A percentile compares a stretch with the other conserved stretches of the same genome.
phyloP scores from a whole-genome alignment of 2,888 invertebrate species.

The Tachina lurida region DNA sequence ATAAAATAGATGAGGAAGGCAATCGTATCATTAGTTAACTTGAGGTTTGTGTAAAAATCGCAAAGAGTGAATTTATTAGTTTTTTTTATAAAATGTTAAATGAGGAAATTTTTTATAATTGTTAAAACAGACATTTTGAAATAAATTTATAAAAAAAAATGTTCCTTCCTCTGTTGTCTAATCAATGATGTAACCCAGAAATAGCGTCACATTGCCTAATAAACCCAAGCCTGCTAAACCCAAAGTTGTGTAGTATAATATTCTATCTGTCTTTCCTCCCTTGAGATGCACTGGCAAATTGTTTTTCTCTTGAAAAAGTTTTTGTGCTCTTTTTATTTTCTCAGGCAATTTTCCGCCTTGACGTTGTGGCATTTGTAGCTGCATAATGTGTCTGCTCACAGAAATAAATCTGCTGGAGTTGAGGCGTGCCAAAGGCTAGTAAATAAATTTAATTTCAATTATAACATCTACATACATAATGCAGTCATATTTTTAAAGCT shows the following conservation, averaged over 20 bases:
- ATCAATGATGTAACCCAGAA: slow-evolving; percentile 73
- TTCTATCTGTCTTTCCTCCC: slow-evolving; percentile 81
- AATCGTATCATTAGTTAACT: slow-evolving; percentile 19
- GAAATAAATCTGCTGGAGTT: slow-evolving; percentile 19
- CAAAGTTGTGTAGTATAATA: slow-evolving; percentile 80
- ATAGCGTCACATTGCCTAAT: slow-evolving; percentile 69
- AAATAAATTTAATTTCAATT: background rate
- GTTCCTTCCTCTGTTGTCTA: slow-evolving; percentile 8
- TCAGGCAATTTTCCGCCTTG: background rate
- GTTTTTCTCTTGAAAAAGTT: slow-evolving; percentile 77
- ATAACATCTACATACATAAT: background rate
- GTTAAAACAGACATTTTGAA: slow-evolving; percentile 36
- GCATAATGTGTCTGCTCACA: background rate
- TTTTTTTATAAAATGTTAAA: slow-evolving; percentile 30
- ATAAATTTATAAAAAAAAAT: slow-evolving; percentile 44
- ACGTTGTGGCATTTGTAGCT: background rate
- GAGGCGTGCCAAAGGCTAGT: slow-evolving; percentile 27
- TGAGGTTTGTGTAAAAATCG: slow-evolving; percentile 16
- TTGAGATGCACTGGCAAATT: slow-evolving; percentile 83
- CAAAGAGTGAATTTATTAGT: slow-evolving; percentile 18
- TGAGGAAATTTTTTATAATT: slow-evolving; percentile 60
- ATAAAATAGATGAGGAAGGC: slow-evolving; percentile 82
- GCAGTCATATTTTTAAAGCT: background rate
- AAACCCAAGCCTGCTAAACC: slow-evolving; percentile 77
- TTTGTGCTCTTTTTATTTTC: slow-evolving; percentile 65